Conservation (phyloP, 2,797 vertebrate genomes). For the Poecile montanus region DNA sequence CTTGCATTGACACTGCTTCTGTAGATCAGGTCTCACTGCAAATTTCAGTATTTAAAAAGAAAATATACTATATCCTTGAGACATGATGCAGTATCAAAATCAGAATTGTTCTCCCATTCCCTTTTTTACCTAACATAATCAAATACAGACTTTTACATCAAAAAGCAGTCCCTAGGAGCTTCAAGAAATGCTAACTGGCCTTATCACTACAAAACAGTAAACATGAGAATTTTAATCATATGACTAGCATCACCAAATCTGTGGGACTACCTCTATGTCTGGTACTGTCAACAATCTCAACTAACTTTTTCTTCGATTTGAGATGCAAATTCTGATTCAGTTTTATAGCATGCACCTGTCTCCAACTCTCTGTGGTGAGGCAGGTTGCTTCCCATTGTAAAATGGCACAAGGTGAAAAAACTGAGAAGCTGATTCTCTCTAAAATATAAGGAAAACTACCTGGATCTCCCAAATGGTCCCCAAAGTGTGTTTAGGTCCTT, state of each 20-base stretch:
- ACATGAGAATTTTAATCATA: background rate
- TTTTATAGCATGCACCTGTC: background rate
- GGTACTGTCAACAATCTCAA: background rate
- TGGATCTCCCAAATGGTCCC: background rate
- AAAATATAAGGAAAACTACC: background rate
- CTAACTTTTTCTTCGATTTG: background rate
- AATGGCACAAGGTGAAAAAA: background rate
- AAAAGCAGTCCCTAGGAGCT: background rate
- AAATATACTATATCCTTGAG: background rate
- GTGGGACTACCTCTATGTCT: background rate
- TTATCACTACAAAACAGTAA: background rate
- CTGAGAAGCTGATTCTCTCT: background rate
- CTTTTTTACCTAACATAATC: background rate
- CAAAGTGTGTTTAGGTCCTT: background rate
- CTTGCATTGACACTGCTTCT: background rate
- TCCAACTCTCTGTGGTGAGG: background rate
- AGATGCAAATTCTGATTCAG: background rate
- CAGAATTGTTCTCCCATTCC: background rate
- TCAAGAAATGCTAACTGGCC: background rate
- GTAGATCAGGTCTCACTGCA: background rate
- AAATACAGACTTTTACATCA: background rate
- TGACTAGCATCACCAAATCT: background rate
- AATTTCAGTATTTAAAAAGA: background rate
- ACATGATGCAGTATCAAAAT: background rate
- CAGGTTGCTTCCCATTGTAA: background rate